Percentiles rank a stretch among this genome's conserved stretches.
phyloP scores from a whole-genome alignment of 1,140 invertebrate species.

The Drosophila repleta region DNA sequence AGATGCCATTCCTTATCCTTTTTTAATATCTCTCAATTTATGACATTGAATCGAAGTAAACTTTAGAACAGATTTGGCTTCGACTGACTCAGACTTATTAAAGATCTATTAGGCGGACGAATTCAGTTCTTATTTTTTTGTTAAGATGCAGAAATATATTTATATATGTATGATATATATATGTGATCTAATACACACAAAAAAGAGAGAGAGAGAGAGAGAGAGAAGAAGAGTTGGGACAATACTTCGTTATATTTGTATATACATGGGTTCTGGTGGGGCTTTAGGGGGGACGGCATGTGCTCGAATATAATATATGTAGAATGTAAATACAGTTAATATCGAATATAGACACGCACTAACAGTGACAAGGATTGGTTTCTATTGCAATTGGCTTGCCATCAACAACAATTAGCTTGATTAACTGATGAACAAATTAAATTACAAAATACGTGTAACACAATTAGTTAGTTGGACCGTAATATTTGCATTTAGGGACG shows the following conservation, averaged over 20 bases:
- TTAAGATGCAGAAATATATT: too few relatives aligned
- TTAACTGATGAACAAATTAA: slow-evolving; percentile 23
- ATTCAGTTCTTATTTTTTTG: too few relatives aligned
- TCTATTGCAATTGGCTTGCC: background rate
- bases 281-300: slow-evolving; percentile 26
- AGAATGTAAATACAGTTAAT: slow-evolving; percentile 45
- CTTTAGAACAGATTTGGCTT: background rate
- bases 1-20: background rate
- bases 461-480: slow-evolving; percentile 24
- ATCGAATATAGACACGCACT: slow-evolving; percentile 53
- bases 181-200: slow-evolving; percentile 5
- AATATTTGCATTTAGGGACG: slow-evolving; percentile 13
- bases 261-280: slow-evolving; percentile 53
- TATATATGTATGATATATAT: background rate
- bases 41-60: too few relatives aligned
- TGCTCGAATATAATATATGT: slow-evolving; percentile 49
- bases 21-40: too few relatives aligned
- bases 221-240: too few relatives aligned
- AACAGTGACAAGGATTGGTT: slow-evolving; percentile 22
- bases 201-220: too few relatives aligned
- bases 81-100: too few relatives aligned
- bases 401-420: slow-evolving; percentile 6
- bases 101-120: too few relatives aligned
- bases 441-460: slow-evolving; percentile 35
- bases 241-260: slow-evolving; percentile 8